Base-by-base conservation (phyloP, 2,113 vertebrate species). In the Silurus meridionalis region DNA sequence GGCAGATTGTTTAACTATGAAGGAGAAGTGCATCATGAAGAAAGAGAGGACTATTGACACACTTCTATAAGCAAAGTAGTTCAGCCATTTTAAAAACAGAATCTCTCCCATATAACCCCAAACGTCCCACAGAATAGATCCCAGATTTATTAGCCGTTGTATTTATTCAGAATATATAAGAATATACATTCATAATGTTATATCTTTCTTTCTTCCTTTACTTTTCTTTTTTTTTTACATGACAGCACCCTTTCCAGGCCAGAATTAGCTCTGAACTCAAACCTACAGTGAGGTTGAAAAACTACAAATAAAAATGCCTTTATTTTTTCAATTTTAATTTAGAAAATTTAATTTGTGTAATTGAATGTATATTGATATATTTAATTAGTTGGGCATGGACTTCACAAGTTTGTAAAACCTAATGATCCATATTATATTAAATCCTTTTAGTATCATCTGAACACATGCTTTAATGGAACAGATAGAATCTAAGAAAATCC, bases 51-150 rank as follows among this genome's bases (percentile, higher is more conserved):
- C 48, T 64, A 67, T 86, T 63, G 58, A 66, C 63, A 75, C 50
- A 78, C 52, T 83, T 83, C 21, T 83, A 61, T 21, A 46, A 77
- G 80, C 28, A 21, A 71, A 57, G 61, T 60, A 52, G 55, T 83
- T n/a, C 11, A 3, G 25, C n/a, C 48, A 53, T 46, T 53, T 79
- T 67, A 55, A 25, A 61, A 21, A 17, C 17, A 80, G 19, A 67
- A 50, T 71, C 57, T 61, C 50, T 46, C 4, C 1, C 19, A 19
- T 60, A 60, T 58, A 7, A 60, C 25, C n/a, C 75, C 13, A 25
- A 57, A 57, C 4, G 57, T 75, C 19, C 72, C 21, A 75, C 48
- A 75, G 52, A 37, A 19, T 8, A 79, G 14, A 6, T 17, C 14
- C n/a, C 23, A 8, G 0, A 0, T 2, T 57, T n/a, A 21, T 17